Evolutionary conservation across 2,113 vertebrate species (phyloP).

Genomic region (Mirounga angustirostris): DNA sequence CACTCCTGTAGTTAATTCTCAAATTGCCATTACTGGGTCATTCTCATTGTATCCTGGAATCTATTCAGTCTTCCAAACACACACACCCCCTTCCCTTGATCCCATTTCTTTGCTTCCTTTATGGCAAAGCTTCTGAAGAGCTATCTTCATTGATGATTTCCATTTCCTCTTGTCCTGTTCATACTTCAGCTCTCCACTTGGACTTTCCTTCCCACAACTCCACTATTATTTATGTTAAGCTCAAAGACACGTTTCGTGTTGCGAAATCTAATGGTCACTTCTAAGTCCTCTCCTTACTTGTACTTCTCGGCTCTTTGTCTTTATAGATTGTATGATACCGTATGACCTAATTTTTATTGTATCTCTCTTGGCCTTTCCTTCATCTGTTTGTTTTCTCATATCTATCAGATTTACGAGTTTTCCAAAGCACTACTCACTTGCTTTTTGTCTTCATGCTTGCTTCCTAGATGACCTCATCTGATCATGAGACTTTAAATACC

Average conservation of each 20-base stretch:
- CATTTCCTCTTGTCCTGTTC: background rate
- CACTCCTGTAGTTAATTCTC: background rate
- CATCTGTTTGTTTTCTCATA: background rate
- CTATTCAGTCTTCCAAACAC: background rate
- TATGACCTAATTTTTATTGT: slow-evolving; percentile 2
- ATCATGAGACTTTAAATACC: background rate
- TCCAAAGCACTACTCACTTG: background rate
- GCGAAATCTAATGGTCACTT: background rate
- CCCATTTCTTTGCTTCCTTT: background rate
- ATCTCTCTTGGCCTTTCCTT: background rate
- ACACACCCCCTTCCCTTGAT: background rate
- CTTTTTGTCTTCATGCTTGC: background rate
- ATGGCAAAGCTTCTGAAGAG: background rate
- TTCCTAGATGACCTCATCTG: background rate
- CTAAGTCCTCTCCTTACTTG: background rate
- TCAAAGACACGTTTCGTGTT: background rate
- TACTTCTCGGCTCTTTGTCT: background rate
- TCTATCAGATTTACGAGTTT: background rate
- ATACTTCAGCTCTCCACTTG: background rate
- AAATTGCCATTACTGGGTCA: background rate
- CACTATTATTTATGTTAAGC: background rate
- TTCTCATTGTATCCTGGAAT: background rate
- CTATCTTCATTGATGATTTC: background rate
- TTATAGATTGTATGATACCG: background rate
- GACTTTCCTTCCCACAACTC: background rate